phyloP scores from a whole-genome alignment of 2,113 vertebrate genomes.

The Alaudala cheleensis region DNA sequence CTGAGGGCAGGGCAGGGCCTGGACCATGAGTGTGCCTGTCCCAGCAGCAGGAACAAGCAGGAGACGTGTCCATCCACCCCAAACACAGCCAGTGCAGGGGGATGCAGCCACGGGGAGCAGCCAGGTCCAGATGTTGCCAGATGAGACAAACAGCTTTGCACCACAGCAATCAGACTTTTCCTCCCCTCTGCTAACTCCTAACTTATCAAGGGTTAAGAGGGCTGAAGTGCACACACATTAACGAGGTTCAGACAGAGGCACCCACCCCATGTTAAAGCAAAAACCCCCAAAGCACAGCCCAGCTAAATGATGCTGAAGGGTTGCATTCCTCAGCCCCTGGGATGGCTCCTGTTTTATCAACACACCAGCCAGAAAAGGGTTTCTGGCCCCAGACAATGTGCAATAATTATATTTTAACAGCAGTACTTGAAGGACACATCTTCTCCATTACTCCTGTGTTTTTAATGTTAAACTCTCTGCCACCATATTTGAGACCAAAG shows the following conservation, averaged over 20 bases:
- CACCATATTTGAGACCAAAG: background rate
- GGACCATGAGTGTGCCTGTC: rapidly evolving
- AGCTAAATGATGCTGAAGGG: background rate
- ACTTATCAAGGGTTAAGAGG: background rate
- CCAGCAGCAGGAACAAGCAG: background rate
- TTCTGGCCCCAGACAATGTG: background rate
- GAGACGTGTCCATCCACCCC: background rate
- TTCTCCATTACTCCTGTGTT: background rate
- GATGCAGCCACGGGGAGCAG: background rate
- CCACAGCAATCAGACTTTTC: rapidly evolving
- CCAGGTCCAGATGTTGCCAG: background rate
- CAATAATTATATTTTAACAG: background rate
- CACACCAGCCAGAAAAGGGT: background rate
- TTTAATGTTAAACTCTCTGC: background rate
- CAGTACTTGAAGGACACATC: background rate
- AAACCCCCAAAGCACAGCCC: background rate
- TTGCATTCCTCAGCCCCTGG: background rate
- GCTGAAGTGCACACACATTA: background rate
- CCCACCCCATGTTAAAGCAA: background rate
- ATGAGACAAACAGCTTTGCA: background rate
- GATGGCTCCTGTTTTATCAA: background rate
- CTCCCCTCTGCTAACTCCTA: background rate
- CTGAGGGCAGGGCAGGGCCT: rapidly evolving
- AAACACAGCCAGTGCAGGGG: background rate
- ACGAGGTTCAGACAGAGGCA: background rate